These are phyloP conservation scores for Anthoscopus minutus DNA, from an alignment of 2,113 vertebrate genomes.

Conservation along the genomic window DNA sequence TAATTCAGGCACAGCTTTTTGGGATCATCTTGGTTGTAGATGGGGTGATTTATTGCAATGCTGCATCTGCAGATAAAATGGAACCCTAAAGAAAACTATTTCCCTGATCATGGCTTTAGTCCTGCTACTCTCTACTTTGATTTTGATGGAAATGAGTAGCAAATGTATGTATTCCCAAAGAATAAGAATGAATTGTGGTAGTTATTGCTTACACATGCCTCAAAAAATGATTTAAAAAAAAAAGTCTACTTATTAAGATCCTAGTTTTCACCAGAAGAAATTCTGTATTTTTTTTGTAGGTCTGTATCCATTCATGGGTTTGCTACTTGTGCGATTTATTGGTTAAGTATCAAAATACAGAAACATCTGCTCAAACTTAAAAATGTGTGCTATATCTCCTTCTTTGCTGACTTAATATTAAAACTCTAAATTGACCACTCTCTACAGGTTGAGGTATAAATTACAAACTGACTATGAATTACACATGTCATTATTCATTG, in stretches of 20 bases:
- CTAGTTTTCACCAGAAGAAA: not conserved
- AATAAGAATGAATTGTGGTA: not conserved
- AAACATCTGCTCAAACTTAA: not conserved
- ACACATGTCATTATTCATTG: not conserved
- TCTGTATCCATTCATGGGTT: not conserved
- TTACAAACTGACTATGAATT: not conserved
- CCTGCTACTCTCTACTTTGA: not conserved
- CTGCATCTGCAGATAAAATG: not conserved
- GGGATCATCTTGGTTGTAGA: not conserved
- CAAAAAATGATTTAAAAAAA: not conserved
- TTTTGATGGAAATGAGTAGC: not conserved
- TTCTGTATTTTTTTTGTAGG: not conserved
- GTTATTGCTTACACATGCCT: not conserved
- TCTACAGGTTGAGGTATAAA: not conserved
- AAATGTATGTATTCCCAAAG: not conserved
- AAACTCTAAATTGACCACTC: not conserved
- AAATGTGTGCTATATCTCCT: not conserved
- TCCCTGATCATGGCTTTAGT: not conserved
- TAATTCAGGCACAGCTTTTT: not conserved
- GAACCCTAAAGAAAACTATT: not conserved
- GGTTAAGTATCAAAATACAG: not conserved
- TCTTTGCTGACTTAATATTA: not conserved
- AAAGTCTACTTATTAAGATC: not conserved
- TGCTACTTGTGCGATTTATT: not conserved
- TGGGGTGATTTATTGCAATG: not conserved